Evolutionary conservation across 2,797 vertebrate species (phyloP), one percentile per base, ranked within the genome.

Genomic region (Danio jaintianensis): DNA sequence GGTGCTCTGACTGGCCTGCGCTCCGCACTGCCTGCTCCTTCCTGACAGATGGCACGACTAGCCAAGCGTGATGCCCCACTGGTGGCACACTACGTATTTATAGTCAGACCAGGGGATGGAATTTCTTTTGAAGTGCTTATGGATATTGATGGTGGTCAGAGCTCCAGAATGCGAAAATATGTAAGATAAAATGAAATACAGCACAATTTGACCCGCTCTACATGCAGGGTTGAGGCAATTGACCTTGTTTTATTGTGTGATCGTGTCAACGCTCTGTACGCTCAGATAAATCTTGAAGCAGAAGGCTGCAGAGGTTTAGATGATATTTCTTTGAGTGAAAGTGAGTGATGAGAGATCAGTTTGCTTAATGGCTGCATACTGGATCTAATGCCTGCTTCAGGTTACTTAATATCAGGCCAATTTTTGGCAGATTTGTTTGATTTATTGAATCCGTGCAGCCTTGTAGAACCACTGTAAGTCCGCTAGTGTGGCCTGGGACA

Each of bases 41-140:
- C 87, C 87, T 87, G 89, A 89, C 92, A 93, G 91, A 93, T 92
- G 92, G 92, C 72, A 61, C 6, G 45, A 36, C 83, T 87, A 80
- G 64, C 50, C 68, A 78, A 66, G 74, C 70, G 58, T 79, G 53
- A 53, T 70, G 78, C 45, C 61, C 62, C 52, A 56, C 61, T 78
- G 73, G 76, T 83, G 84, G 85, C 77, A 85, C 86, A 78, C 87
- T 85, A 86, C 88, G 87, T 87, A 86, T 84, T 82, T 88, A 80
- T 83, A 86, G 77, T 36, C 22, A 80, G 20, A 55, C 48, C 50
- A 80, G 22, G 42, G 68, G 59, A 66, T 64, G 50, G 59, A 38
- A 55, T 78, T 62, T 75, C 53, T 75, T 74, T 59, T 73, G 48
- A 85, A 83, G 66, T 61, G 58, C 71, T 85, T 67, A 76, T 83